Conservation (phyloP, 2,797 vertebrate species). For the Pristis pectinata region DNA sequence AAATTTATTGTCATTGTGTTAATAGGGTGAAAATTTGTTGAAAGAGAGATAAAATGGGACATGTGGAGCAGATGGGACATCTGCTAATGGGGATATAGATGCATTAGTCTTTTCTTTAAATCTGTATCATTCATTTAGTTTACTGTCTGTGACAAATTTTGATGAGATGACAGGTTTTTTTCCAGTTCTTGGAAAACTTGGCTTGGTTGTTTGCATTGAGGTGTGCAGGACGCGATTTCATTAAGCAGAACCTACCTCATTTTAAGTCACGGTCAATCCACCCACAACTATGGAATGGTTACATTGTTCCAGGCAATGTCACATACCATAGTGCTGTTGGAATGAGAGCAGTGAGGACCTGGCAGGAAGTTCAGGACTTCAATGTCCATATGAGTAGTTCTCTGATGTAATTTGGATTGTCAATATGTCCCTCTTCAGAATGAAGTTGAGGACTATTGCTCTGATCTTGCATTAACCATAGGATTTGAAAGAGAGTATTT, state of each 20-base stretch:
- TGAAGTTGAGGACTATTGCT: background rate
- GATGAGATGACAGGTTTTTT: background rate
- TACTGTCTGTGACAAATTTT: background rate
- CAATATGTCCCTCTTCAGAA: background rate
- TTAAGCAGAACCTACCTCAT: background rate
- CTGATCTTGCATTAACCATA: constrained; percentile 47
- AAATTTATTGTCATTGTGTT: background rate
- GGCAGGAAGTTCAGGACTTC: too few species aligned
- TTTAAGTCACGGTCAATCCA: background rate
- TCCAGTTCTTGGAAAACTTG: background rate
- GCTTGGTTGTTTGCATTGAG: background rate
- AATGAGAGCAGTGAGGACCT: too few species aligned
- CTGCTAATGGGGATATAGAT: background rate
- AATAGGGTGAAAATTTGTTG: background rate
- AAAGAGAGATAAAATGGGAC: background rate
- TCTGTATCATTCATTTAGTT: background rate
- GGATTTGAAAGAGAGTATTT: constrained; percentile 54
- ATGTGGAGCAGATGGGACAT: background rate
- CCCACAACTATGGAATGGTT: background rate
- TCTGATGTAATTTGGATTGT: too few species aligned
- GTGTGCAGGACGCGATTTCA: background rate
- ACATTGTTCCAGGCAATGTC: background rate
- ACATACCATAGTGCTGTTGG: background rate
- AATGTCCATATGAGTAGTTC: too few species aligned
- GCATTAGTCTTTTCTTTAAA: background rate